Evolutionary conservation across 2,797 vertebrate genomes (phyloP).

Genomic region (Eulemur coronatus): DNA sequence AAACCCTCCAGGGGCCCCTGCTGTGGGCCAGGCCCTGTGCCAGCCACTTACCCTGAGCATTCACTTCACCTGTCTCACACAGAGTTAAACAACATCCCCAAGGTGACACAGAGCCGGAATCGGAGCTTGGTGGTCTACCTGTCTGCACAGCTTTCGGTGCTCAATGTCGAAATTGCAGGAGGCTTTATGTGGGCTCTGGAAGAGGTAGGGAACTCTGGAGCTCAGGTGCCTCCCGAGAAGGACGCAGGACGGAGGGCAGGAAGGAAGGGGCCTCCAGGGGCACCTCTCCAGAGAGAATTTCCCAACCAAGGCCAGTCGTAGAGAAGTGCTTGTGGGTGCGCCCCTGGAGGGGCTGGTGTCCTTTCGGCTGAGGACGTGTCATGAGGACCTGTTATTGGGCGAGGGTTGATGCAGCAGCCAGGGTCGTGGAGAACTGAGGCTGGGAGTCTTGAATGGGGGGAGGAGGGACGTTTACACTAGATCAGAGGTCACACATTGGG

Average conservation of each 20-base stretch:
- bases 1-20: background rate
- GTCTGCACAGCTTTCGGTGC: background rate
- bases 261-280: background rate
- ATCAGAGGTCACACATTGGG: background rate
- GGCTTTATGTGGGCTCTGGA: background rate
- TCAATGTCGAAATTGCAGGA: background rate
- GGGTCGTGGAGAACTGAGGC: background rate
- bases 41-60: background rate
- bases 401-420: background rate
- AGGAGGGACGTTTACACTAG: background rate
- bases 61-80: background rate
- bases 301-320: background rate
- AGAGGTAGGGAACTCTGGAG: background rate
- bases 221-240: background rate
- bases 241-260: background rate
- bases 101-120: background rate
- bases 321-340: background rate
- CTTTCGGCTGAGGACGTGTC: background rate
- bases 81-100: background rate
- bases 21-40: no score
- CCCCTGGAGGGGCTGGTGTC: background rate
- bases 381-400: background rate
- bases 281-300: background rate
- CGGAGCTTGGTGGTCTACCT: background rate
- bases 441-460: background rate